Conservation (phyloP, 2,797 vertebrate species). For the Clamator glandarius region DNA sequence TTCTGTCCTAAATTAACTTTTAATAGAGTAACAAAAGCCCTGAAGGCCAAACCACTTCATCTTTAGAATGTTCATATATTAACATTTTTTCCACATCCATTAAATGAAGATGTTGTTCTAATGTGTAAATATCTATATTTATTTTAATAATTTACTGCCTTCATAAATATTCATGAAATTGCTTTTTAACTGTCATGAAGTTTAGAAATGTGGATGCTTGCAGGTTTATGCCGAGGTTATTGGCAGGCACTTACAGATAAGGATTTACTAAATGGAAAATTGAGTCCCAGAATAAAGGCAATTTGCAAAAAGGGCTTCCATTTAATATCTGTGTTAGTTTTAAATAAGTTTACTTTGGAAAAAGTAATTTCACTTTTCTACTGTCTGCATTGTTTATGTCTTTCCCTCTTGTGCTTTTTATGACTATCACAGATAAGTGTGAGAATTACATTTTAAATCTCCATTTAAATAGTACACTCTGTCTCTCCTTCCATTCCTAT, state of each 20-base stretch:
- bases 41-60: constrained; percentile 41
- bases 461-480: background rate
- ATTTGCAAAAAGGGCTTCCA: background rate
- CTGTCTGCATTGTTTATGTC: background rate
- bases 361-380: constrained; percentile 5
- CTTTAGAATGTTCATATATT: constrained; percentile 54
- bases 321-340: constrained; percentile 23
- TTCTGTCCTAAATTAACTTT: constrained; percentile 64
- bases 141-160: constrained; percentile 60
- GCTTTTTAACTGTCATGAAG: constrained; percentile 51
- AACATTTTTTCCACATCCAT: constrained; percentile 53
- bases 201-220: constrained; percentile 28
- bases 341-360: constrained; percentile 5
- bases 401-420: background rate
- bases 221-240: constrained; percentile 24
- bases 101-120: constrained; percentile 62
- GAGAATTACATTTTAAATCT: background rate
- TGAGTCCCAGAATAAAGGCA: constrained; percentile 22
- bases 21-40: constrained; percentile 56
- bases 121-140: constrained; percentile 62
- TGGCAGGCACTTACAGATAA: background rate
- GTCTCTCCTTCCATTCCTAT: background rate
- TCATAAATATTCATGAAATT: constrained; percentile 66
- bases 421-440: background rate
- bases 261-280: constrained; percentile 25